Evolutionary conservation across 1,140 invertebrate species (phyloP).

Genomic region (Papilio dardanus): DNA sequence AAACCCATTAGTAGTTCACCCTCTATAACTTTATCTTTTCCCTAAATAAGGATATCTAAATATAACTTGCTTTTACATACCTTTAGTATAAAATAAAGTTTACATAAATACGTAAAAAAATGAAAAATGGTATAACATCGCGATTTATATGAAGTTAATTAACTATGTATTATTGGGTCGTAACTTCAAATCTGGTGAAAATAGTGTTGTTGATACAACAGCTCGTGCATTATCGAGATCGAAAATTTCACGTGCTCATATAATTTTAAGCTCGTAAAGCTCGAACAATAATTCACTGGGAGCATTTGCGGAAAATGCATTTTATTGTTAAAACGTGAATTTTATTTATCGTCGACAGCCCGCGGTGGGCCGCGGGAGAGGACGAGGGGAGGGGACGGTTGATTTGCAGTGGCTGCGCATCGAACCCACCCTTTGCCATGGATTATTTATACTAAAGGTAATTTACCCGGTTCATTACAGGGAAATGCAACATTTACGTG

Average conservation of each 20-base stretch:
- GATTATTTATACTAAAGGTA: slow-evolving; percentile 82
- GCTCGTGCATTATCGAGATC: slow-evolving; percentile 78
- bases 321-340: slow-evolving; percentile 83
- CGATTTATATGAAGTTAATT: slow-evolving; percentile 18
- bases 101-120: too few relatives aligned
- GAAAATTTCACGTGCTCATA: slow-evolving; percentile 81
- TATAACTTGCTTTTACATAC: background rate
- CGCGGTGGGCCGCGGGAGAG: slow-evolving; percentile 62
- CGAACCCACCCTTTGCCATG: slow-evolving; percentile 78
- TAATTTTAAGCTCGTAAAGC: slow-evolving; percentile 82
- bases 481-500: slow-evolving; percentile 75
- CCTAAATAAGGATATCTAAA: background rate
- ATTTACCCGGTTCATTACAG: slow-evolving; percentile 81
- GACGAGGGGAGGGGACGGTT: slow-evolving; percentile 59
- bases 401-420: slow-evolving; percentile 79
- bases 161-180: slow-evolving; percentile 36
- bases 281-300: slow-evolving; percentile 78
- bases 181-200: slow-evolving; percentile 50
- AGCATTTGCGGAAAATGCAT: slow-evolving; percentile 83
- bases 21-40: slow-evolving; percentile 11
- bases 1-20: slow-evolving; percentile 24
- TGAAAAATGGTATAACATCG: background rate
- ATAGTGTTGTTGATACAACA: slow-evolving; percentile 65
- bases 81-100: background rate
- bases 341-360: slow-evolving; percentile 81